phyloP scores from a whole-genome alignment of 2,888 invertebrate genomes.

The Seira ritae region DNA sequence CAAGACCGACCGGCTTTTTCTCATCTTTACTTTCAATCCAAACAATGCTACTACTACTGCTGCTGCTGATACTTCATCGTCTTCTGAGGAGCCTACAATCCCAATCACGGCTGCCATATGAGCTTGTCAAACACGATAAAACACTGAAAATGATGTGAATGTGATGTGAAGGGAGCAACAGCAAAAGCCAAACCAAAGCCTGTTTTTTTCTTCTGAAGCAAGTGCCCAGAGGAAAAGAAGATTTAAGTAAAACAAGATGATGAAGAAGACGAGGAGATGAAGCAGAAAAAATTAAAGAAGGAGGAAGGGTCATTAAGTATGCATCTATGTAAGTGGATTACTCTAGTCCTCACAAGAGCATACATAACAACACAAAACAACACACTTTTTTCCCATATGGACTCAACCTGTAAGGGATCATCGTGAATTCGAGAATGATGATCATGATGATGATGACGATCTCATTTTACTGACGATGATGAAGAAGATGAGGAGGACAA shows the following conservation, averaged over 20 bases:
- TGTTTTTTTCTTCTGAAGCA: constrained; percentile 23
- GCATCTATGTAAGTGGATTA: constrained; percentile 55
- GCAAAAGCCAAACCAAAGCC: constrained; percentile 33
- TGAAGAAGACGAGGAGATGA: no score
- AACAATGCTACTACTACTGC: no score
- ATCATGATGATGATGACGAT: constrained; percentile 39
- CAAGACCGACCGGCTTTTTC: constrained; percentile 20
- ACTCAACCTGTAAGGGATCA: no score
- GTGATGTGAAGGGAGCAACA: neutral
- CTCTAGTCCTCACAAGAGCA: no score
- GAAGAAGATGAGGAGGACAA: neutral
- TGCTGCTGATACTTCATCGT: no score
- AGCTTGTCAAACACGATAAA: no score
- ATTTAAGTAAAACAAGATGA: no score
- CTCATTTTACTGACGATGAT: constrained; percentile 40
- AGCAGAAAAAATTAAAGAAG: constrained; percentile 16
- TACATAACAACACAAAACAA: no score
- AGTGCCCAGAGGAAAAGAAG: constrained; percentile 45
- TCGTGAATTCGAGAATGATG: no score
- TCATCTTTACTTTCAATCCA: neutral
- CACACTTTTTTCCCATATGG: constrained; percentile 32
- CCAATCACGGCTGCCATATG: no score
- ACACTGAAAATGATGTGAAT: constrained; percentile 1
- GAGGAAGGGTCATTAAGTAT: constrained; percentile 45
- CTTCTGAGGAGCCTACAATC: no score